Evolutionary conservation across 1,140 invertebrate genomes (phyloP), one percentile per base, ranked within the genome.

Genomic region (Drosophila sulfurigaster): DNA sequence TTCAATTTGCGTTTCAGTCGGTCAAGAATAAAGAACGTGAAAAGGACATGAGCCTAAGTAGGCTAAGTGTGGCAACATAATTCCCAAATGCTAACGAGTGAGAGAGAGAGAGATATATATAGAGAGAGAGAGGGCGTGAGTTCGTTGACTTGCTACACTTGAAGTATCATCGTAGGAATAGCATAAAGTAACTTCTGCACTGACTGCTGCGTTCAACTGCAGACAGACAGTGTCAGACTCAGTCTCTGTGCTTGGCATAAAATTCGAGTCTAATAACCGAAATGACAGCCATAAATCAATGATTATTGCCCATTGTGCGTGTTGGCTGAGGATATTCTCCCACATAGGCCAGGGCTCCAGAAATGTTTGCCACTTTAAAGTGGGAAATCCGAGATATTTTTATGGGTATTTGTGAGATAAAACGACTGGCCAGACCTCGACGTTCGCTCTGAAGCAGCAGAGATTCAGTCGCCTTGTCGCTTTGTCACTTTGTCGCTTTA

Each of bases 201-300:
- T 25, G 20, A 25, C 20, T 25, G 20, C 20, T 25, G 20, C 20
- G 20, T 4, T 30, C 35, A 66, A 28, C 30, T 11, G 5, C 51
- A 25, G 32, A 70, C 67, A 75, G 52, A 57, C 72, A 70, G 57
- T 35, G 25, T 35, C 35, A 13, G n/a, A 0, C 20, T 25, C 20
- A 4, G 20, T 25, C 11, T 43, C 2, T 43, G 41, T 13, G 41
- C 11, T 43, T n/a, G 30, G 49, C 65, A 43, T 13, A 74, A 64
- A 77, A 65, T 71, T 46, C 32, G 38, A 71, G 57, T 78, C 52
- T 68, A 79, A 79, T 79, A 79, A 79, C 58, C 56, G 16, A 78
- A 75, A 75, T 52, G 41, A 46, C 43, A 58, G 59, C 67, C 70
- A 85, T 85, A 86, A 85, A 85, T 85, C 81, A 85, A 81, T 86